A percentile compares a stretch with the other conserved stretches of the same genome.
Evolutionary conservation across 2,888 invertebrate genomes (phyloP).

Genomic region (Epicampocera succincta): DNA sequence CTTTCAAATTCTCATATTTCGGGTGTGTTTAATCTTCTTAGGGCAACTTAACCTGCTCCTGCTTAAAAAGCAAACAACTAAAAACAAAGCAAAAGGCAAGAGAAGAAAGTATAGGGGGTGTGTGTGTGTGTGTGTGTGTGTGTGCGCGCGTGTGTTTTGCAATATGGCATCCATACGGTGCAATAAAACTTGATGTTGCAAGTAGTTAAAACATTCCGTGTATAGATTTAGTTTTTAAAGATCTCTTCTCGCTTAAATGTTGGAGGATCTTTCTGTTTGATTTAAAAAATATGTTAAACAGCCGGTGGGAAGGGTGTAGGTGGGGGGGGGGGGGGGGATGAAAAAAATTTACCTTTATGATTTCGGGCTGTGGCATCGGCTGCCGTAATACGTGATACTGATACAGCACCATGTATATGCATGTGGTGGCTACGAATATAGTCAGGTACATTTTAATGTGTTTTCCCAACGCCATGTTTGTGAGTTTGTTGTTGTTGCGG

Average conservation of each 20-base stretch:
- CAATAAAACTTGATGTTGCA: constrained; percentile 17
- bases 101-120: not conserved
- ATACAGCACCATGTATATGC: constrained; percentile 84
- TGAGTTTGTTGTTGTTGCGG: constrained; percentile 23
- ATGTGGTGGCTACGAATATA: constrained; percentile 84
- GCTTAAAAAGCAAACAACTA: too few relatives aligned
- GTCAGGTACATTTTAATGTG: constrained; percentile 86
- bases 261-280: constrained; percentile 8
- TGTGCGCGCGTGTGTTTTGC: not conserved
- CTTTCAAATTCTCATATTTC: too few relatives aligned
- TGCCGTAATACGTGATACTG: constrained; percentile 85
- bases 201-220: constrained; percentile 38
- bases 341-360: constrained; percentile 78
- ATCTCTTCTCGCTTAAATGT: not conserved
- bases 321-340: too few relatives aligned
- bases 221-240: constrained; percentile 5
- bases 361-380: constrained; percentile 79
- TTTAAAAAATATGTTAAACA: constrained; percentile 5
- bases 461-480: constrained; percentile 82
- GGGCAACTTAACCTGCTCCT: too few relatives aligned
- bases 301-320: not conserved
- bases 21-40: too few relatives aligned
- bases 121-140: not conserved
- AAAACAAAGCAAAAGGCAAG: too few relatives aligned
- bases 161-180: constrained; percentile 29